A percentile compares a stretch with the other conserved stretches of the same genome.
Conservation (phyloP, 1,140 invertebrate species). For the Drosophila ohnishii region DNA sequence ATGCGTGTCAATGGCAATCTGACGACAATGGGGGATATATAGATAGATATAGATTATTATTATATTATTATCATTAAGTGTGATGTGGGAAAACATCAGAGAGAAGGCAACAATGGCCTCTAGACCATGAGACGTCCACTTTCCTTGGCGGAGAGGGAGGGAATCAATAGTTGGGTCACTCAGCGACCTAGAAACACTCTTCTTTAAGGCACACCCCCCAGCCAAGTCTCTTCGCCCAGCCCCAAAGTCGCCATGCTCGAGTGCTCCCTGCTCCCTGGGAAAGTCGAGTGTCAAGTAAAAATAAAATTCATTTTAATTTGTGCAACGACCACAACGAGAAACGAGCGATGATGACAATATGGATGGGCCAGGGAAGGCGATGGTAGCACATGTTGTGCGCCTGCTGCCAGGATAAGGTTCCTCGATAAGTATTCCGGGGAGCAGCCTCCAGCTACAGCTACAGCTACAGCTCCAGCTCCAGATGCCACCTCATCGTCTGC, state of each 20-base stretch:
- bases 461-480: conserved; percentile 4
- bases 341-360: conserved; percentile 37
- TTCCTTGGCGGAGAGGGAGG: background rate
- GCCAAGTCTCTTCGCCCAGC: background rate
- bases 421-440: conserved; percentile 54
- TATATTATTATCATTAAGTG: conserved; percentile 49
- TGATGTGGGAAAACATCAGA: conserved; percentile 21
- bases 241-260: conserved; percentile 9
- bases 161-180: background rate
- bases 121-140: background rate
- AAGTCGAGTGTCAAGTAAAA: conserved; percentile 43
- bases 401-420: conserved; percentile 61
- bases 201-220: background rate
- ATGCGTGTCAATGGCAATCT: conserved; percentile 59
- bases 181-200: conserved; percentile 15
- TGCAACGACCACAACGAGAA: conserved; percentile 39
- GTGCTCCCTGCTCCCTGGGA: background rate
- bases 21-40: conserved; percentile 3
- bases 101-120: background rate
- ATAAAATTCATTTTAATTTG: conserved; percentile 65
- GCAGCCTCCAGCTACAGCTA: conserved; percentile 4
- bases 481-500: conserved; percentile 11
- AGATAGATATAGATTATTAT: conserved; percentile 16
- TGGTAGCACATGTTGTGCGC: conserved; percentile 31
- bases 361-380: background rate